Percentiles rank a stretch among this genome's conserved stretches.
Conservation (phyloP, 2,113 vertebrate species). For the Ceyx margarethae region DNA sequence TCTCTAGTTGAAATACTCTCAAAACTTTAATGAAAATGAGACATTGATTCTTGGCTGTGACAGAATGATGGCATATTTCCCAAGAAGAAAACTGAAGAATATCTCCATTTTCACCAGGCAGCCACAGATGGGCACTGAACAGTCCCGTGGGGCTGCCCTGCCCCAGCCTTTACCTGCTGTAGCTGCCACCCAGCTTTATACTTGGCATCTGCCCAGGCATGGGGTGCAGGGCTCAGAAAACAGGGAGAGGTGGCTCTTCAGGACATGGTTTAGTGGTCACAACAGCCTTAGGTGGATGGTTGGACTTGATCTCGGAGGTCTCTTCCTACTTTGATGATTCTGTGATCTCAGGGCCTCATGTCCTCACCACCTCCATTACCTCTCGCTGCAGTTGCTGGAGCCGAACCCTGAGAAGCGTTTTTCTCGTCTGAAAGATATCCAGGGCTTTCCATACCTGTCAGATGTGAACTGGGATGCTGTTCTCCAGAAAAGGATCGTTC, state of each 20-base stretch:
- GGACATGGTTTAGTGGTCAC: too few species aligned
- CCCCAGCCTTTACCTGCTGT: neutral
- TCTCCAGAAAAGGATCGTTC: slow-evolving; percentile 84
- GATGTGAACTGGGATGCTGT: slow-evolving; percentile 92
- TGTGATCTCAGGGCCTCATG: neutral
- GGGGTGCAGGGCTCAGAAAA: too few species aligned
- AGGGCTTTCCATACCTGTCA: slow-evolving; percentile 83
- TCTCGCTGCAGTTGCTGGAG: slow-evolving; percentile 82
- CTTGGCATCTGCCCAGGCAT: too few species aligned
- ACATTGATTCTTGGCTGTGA: neutral
- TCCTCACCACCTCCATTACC: neutral
- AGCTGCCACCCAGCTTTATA: neutral
- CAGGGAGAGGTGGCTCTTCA: too few species aligned
- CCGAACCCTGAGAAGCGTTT: slow-evolving; percentile 85
- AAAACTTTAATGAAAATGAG: neutral
- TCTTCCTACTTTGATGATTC: too few species aligned
- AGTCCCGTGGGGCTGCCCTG: neutral
- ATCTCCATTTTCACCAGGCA: neutral
- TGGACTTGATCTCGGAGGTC: too few species aligned
- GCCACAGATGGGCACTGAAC: neutral
- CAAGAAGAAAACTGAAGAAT: neutral
- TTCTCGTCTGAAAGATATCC: slow-evolving; percentile 85
- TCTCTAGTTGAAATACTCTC: neutral
- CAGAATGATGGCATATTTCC: neutral
- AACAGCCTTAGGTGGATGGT: too few species aligned